Evolutionary conservation across 2,888 invertebrate genomes (phyloP).

Genomic region (Masnerella sp.): DNA sequence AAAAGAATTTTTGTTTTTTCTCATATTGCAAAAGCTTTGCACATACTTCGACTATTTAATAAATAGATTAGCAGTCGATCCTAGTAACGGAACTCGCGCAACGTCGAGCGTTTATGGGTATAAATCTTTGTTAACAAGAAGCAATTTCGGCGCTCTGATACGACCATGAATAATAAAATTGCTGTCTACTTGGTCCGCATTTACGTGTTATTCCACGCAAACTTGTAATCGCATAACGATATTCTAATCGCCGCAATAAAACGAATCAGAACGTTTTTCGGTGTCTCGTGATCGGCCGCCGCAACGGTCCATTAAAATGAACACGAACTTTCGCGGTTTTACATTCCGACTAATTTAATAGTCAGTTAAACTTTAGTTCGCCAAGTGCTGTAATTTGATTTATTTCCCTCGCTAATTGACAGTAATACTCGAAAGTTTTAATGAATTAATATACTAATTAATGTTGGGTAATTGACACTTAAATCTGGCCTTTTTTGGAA

Average conservation of each 20-base stretch:
- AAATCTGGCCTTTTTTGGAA: neutral
- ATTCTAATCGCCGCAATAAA: neutral
- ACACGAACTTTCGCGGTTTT: slow-evolving; percentile 1
- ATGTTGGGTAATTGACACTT: slow-evolving; percentile 16
- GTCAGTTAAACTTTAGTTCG: slow-evolving; percentile 5
- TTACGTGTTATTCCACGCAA: too few relatives aligned
- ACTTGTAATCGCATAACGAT: neutral
- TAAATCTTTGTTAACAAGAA: slow-evolving; percentile 17
- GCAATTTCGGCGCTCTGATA: neutral
- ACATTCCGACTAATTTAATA: slow-evolving; percentile 15
- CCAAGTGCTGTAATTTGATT: slow-evolving; percentile 11
- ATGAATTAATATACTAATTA: slow-evolving; percentile 33
- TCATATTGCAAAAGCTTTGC: too few relatives aligned
- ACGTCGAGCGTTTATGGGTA: too few relatives aligned
- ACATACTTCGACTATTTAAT: too few relatives aligned
- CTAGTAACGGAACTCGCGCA: too few relatives aligned
- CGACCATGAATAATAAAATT: neutral
- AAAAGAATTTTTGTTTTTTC: too few relatives aligned
- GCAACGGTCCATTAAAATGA: too few relatives aligned
- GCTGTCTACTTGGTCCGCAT: neutral
- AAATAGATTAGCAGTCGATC: too few relatives aligned
- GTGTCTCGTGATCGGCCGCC: too few relatives aligned
- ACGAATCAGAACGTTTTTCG: too few relatives aligned
- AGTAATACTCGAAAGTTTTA: slow-evolving; percentile 17
- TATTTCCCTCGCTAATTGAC: slow-evolving; percentile 18